Evolutionary conservation across 2,888 invertebrate genomes (phyloP).

Genomic region (Arge pagana): DNA sequence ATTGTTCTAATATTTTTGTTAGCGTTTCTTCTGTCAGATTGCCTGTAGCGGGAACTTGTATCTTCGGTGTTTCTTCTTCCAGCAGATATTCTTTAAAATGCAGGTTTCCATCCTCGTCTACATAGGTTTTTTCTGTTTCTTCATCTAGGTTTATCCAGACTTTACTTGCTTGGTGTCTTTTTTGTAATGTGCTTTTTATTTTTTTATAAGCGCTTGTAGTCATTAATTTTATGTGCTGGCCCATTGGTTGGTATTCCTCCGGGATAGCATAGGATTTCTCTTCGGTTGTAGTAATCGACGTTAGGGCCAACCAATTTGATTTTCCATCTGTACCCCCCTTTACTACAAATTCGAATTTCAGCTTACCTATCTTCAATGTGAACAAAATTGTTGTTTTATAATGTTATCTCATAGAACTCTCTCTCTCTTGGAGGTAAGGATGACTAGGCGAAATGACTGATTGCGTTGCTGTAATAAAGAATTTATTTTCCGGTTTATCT

Average conservation of each 20-base stretch:
- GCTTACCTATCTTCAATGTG: constrained; percentile 26
- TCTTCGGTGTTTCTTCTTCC: constrained; percentile 18
- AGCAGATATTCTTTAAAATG: constrained; percentile 18
- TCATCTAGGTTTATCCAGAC: constrained; percentile 24
- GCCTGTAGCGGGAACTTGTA: not conserved
- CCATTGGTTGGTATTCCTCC: too few species aligned
- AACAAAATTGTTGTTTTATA: too few species aligned
- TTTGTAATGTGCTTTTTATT: constrained; percentile 21
- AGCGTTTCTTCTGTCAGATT: constrained; percentile 19
- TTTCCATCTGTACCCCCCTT: constrained; percentile 6
- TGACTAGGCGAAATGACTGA: too few species aligned
- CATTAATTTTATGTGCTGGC: too few species aligned
- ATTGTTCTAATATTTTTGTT: constrained; percentile 23
- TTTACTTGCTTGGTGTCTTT: constrained; percentile 24
- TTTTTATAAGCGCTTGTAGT: too few species aligned
- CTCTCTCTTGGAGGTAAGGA: too few species aligned
- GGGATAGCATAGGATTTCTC: too few species aligned
- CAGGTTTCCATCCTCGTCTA: constrained; percentile 25
- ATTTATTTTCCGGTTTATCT: too few species aligned
- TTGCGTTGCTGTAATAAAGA: too few species aligned
- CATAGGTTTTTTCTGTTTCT: constrained; percentile 11
- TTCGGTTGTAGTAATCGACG: too few species aligned
- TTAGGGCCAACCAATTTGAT: too few species aligned
- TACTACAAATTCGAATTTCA: constrained; percentile 26
- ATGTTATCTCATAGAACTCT: too few species aligned